Conservation (phyloP, 2,888 invertebrate species). For the Copidosoma aretas region DNA sequence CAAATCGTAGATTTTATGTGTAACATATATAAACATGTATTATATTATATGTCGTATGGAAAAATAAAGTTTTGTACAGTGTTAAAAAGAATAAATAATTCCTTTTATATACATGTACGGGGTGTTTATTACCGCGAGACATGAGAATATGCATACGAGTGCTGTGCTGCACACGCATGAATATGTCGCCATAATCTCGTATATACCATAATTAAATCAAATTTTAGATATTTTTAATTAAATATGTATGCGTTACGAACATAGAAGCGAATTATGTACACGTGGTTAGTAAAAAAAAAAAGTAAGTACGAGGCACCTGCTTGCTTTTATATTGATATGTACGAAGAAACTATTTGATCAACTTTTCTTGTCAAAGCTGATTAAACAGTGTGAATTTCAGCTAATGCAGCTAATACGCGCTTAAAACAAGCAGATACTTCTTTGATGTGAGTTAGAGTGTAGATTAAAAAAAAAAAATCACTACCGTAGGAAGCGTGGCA, state of each 20-base stretch:
- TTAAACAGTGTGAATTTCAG: neutral
- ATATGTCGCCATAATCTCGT: slow-evolving; percentile 20
- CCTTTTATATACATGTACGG: slow-evolving; percentile 44
- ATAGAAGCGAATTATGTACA: slow-evolving; percentile 63
- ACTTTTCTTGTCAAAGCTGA: slow-evolving; percentile 3
- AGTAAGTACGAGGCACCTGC: slow-evolving; percentile 41
- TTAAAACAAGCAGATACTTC: slow-evolving; percentile 46
- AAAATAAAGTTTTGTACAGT: slow-evolving; percentile 32
- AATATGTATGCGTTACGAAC: slow-evolving; percentile 60
- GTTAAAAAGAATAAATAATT: slow-evolving; percentile 30
- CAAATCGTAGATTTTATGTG: neutral
- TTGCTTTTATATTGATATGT: slow-evolving; percentile 5
- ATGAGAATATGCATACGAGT: slow-evolving; percentile 28
- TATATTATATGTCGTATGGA: slow-evolving; percentile 30
- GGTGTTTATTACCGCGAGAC: slow-evolving; percentile 36
- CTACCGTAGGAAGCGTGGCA: slow-evolving; percentile 63
- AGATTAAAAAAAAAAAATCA: slow-evolving; percentile 46
- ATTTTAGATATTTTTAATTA: slow-evolving; percentile 31
- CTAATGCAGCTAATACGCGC: slow-evolving; percentile 11
- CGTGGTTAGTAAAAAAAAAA: slow-evolving; percentile 60
- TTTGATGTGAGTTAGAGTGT: slow-evolving; percentile 51
- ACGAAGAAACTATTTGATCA: slow-evolving; percentile 6
- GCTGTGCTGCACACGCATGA: slow-evolving; percentile 23
- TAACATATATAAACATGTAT: slow-evolving; percentile 23
- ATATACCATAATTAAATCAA: slow-evolving; percentile 27